A percentile compares a stretch with the other conserved stretches of the same genome.
These are phyloP conservation scores for Platyscapa corneri DNA, from an alignment of 1,140 invertebrate genomes.

Conservation along the genomic window DNA sequence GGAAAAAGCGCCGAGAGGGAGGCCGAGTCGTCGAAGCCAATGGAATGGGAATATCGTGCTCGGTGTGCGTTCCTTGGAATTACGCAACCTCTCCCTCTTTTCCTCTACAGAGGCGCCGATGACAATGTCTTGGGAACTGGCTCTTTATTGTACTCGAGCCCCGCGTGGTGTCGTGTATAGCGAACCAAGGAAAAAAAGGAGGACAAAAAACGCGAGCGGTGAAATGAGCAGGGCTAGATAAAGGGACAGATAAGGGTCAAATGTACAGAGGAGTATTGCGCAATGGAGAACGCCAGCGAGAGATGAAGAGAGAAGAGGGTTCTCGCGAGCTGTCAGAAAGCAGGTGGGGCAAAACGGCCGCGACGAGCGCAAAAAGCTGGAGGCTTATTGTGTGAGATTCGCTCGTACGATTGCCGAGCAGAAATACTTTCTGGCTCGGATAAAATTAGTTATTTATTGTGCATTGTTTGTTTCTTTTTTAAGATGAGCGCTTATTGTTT, in stretches of 20 bases:
- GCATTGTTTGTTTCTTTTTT: not conserved
- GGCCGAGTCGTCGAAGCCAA: not conserved
- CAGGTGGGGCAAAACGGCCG: not conserved
- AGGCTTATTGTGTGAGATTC: not conserved
- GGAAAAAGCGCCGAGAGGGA: not conserved
- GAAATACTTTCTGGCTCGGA: not conserved
- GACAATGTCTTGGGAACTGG: constrained; percentile 50
- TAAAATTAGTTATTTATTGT: constrained; percentile 33
- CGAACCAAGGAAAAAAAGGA: constrained; percentile 42
- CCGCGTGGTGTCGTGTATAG: not conserved
- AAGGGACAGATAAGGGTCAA: constrained; percentile 51
- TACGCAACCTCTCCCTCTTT: constrained; percentile 13
- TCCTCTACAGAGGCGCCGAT: not conserved
- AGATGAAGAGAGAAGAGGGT: not conserved
- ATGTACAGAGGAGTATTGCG: constrained; percentile 19
- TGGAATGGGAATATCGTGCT: constrained; percentile 30
- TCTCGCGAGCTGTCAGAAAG: constrained; percentile 17
- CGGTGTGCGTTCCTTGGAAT: constrained; percentile 5
- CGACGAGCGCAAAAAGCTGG: constrained; percentile 41
- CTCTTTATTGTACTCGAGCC: not conserved
- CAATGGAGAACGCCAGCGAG: not conserved
- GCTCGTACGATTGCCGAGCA: not conserved
- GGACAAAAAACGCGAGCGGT: constrained; percentile 50
- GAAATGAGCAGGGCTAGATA: constrained; percentile 52
- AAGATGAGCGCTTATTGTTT: not conserved